A percentile compares a stretch with the other conserved stretches of the same genome.
phyloP scores from a whole-genome alignment of 2,113 vertebrate genomes.

The Phainopepla nitens region DNA sequence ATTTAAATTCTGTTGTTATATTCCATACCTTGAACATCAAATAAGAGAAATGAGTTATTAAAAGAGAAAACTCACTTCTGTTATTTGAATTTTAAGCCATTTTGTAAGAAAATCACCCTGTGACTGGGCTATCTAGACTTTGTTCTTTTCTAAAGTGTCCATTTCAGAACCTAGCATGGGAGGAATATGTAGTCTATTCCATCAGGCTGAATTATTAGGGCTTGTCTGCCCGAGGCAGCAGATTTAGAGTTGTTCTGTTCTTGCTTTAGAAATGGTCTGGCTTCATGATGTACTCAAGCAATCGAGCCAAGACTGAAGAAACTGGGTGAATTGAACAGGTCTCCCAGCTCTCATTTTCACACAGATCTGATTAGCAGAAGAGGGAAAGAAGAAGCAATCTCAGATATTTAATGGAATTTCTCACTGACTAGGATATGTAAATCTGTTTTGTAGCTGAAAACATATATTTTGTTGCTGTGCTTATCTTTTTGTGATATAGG shows the following conservation, averaged over 20 bases:
- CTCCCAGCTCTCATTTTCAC: not conserved
- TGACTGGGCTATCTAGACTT: not conserved
- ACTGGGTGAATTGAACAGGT: not conserved
- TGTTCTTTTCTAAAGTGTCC: not conserved
- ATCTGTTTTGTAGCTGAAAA: not conserved
- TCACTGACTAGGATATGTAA: not conserved
- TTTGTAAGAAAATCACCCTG: not conserved
- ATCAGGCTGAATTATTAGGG: not conserved
- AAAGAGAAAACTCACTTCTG: not conserved
- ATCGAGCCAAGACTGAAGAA: not conserved
- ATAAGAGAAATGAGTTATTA: not conserved
- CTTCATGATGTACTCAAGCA: rapidly evolving
- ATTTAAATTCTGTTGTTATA: not conserved
- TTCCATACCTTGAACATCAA: not conserved
- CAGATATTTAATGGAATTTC: not conserved
- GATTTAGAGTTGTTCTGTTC: not conserved
- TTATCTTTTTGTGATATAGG: not conserved
- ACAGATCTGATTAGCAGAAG: not conserved
- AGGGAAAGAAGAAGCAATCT: not conserved
- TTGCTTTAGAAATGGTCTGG: not conserved
- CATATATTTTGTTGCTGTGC: not conserved
- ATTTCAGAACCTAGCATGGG: not conserved
- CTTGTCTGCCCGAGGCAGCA: not conserved
- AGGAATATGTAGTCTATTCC: not conserved
- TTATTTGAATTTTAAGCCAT: not conserved